A percentile compares a stretch with the other conserved stretches of the same genome.
phyloP scores from a whole-genome alignment of 2,797 vertebrate genomes.

The Mus minutoides region DNA sequence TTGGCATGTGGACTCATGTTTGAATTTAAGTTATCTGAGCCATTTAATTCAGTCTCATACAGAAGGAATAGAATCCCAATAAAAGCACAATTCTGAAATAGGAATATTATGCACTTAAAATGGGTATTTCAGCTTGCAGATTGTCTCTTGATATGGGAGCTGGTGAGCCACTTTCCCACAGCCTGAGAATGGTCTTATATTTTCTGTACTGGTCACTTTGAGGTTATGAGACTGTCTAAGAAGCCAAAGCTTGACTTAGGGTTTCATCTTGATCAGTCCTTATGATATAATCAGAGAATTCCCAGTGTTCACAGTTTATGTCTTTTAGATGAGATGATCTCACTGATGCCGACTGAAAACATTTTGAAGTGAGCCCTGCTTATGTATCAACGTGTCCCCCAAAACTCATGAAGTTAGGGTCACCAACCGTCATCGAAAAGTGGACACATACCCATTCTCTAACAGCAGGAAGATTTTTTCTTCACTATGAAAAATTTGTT shows the following conservation, averaged over 20 bases:
- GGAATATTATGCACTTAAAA: neutral
- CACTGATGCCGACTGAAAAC: constrained; percentile 73
- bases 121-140: neutral
- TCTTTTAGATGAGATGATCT: constrained; percentile 78
- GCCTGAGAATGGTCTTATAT: neutral
- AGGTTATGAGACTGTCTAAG: constrained; percentile 2
- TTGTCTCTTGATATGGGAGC: neutral
- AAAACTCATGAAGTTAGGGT: constrained; percentile 15
- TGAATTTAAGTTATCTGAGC: neutral
- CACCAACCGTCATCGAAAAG: neutral
- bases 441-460: neutral
- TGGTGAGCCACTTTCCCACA: neutral
- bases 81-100: constrained; percentile 10
- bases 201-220: neutral
- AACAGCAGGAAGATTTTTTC: neutral
- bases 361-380: constrained; percentile 63
- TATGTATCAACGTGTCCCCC: constrained; percentile 59
- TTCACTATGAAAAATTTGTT: constrained; percentile 41
- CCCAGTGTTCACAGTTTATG: constrained; percentile 72
- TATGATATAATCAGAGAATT: constrained; percentile 76
- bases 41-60: neutral
- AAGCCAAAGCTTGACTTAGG: constrained; percentile 41
- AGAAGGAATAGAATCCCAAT: neutral
- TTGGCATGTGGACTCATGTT: neutral
- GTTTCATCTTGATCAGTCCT: constrained; percentile 72